Evolutionary conservation across 2,888 invertebrate species (phyloP).

Genomic region (Dynastes grantii): DNA sequence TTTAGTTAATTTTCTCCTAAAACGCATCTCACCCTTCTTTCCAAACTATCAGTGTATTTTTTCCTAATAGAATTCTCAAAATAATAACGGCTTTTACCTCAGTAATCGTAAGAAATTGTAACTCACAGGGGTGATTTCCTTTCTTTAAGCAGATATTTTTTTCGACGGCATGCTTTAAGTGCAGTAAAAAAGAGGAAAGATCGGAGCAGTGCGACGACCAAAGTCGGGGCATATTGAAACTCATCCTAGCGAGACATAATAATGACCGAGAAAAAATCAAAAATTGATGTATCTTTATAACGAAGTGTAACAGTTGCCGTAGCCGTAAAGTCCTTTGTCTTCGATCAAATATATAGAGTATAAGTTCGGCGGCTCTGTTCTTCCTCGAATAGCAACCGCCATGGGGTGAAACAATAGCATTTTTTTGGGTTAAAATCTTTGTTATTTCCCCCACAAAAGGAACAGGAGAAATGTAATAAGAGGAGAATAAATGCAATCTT

Average conservation of each 20-base stretch:
- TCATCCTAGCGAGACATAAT: constrained; percentile 59
- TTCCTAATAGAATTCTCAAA: constrained; percentile 1
- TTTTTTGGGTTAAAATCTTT: constrained; percentile 42
- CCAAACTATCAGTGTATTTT: neutral
- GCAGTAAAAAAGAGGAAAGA: constrained; percentile 35
- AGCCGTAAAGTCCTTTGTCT: constrained; percentile 55
- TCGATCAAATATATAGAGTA: constrained; percentile 32
- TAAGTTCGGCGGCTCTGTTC: constrained; percentile 14
- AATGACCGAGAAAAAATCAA: constrained; percentile 58
- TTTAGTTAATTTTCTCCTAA: constrained; percentile 52
- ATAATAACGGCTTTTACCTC: constrained; percentile 20
- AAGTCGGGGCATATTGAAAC: constrained; percentile 54
- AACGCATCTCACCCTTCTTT: constrained; percentile 11
- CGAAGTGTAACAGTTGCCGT: constrained; percentile 61
- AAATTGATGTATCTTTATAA: constrained; percentile 62
- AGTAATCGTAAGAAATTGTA: constrained; percentile 24
- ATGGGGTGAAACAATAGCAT: constrained; percentile 39
- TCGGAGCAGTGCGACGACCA: constrained; percentile 45
- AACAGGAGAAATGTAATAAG: constrained; percentile 8
- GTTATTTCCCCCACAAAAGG: constrained; percentile 17
- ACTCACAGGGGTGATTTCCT: constrained; percentile 34
- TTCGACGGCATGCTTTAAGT: constrained; percentile 51
- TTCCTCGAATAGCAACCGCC: constrained; percentile 25
- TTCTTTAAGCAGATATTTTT: constrained; percentile 22
- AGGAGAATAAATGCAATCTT: constrained; percentile 18